Evolutionary conservation across 2,797 vertebrate genomes (phyloP).

Genomic region (Helarctos malayanus): DNA sequence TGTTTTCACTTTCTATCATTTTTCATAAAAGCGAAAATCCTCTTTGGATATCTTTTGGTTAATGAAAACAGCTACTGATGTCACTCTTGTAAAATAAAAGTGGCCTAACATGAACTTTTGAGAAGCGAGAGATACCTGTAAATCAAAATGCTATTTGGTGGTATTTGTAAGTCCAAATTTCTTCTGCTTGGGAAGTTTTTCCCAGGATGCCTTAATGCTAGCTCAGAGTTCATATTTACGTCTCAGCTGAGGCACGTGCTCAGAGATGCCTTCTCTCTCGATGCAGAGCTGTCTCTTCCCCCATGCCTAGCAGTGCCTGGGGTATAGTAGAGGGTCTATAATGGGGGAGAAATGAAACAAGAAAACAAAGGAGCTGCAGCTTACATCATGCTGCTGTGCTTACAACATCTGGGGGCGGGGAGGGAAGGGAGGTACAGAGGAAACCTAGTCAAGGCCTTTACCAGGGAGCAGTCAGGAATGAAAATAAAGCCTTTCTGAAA

Average conservation of each 20-base stretch:
- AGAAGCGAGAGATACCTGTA: not conserved
- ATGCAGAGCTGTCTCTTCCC: not conserved
- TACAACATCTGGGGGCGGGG: not conserved
- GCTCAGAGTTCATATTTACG: not conserved
- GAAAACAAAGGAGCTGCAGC: not conserved
- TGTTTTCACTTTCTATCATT: not conserved
- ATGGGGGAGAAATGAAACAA: not conserved
- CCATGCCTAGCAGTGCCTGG: not conserved
- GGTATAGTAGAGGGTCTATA: not conserved
- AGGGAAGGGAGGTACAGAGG: not conserved
- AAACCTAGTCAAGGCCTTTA: not conserved
- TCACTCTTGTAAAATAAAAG: not conserved
- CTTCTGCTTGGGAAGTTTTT: not conserved
- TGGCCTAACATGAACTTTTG: not conserved
- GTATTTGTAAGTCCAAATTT: not conserved
- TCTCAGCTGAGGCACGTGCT: not conserved
- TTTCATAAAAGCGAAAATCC: not conserved
- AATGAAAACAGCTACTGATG: not conserved
- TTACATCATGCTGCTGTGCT: not conserved
- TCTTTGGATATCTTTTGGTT: not conserved
- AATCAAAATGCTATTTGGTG: not conserved
- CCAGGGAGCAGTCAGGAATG: conserved; percentile 24
- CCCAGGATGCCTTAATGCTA: not conserved
- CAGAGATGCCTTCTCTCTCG: not conserved
- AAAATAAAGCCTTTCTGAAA: conserved; percentile 61